Evolutionary conservation across 2,113 vertebrate genomes (phyloP).

Genomic region (Callospermophilus lateralis): DNA sequence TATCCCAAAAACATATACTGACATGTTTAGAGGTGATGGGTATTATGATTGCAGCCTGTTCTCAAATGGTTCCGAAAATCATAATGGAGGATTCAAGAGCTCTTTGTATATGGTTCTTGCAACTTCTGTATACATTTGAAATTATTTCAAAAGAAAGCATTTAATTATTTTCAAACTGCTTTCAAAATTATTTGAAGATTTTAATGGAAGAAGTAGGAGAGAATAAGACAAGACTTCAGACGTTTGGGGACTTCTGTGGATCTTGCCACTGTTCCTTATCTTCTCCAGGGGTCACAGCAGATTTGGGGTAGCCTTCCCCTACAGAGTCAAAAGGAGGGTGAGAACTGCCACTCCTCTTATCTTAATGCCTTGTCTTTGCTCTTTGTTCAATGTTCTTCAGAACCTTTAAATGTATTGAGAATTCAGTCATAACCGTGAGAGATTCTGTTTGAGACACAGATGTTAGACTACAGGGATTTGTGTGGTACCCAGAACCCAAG

Average conservation of each 20-base stretch:
- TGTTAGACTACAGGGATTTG: background rate
- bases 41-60: background rate
- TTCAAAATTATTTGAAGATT: background rate
- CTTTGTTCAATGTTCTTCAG: background rate
- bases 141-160: background rate
- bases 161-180: background rate
- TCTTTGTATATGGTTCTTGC: background rate
- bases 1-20: background rate
- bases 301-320: too few species aligned
- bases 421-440: background rate
- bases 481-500: background rate
- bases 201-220: background rate
- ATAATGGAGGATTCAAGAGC: background rate
- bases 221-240: background rate
- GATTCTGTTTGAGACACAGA: background rate
- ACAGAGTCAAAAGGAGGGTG: background rate
- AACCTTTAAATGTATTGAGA: background rate
- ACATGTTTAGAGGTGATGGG: background rate
- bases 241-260: background rate
- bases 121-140: background rate
- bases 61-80: background rate
- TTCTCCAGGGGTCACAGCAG: background rate
- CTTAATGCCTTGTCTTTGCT: background rate
- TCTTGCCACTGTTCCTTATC: too few species aligned
- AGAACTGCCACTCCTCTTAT: background rate